These are phyloP conservation scores for Sebastiscus tertius DNA, from an alignment of 2,797 vertebrate species.

Conservation along the genomic window DNA sequence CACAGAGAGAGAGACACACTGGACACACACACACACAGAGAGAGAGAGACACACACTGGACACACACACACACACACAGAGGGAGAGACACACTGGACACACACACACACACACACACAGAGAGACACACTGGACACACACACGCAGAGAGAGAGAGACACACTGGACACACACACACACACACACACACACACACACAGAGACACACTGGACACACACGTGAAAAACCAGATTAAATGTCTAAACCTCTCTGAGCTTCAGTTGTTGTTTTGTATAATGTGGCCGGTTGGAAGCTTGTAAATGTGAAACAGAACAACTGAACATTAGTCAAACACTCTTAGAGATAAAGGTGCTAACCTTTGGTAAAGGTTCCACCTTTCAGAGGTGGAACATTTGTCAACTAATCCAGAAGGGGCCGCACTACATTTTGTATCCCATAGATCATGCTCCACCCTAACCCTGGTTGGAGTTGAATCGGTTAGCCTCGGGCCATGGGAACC, in stretches of 20 bases:
- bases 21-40: constrained; percentile 6
- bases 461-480: no score
- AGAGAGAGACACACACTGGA: neutral
- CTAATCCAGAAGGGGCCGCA: no score
- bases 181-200: neutral
- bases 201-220: no score
- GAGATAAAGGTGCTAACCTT: no score
- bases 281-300: neutral
- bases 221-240: neutral
- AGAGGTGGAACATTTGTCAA: no score
- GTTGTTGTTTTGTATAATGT: neutral
- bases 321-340: no score
- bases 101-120: neutral
- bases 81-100: neutral
- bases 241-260: neutral
- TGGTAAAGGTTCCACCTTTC: no score
- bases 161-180: constrained; percentile 3
- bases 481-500: no score
- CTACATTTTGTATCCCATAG: no score
- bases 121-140: neutral
- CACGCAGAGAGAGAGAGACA: neutral
- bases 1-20: neutral
- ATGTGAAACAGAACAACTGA: neutral
- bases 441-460: no score
- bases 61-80: no score